Evolutionary conservation across 2,888 invertebrate species (phyloP).

Genomic region (Trimorus sp.): DNA sequence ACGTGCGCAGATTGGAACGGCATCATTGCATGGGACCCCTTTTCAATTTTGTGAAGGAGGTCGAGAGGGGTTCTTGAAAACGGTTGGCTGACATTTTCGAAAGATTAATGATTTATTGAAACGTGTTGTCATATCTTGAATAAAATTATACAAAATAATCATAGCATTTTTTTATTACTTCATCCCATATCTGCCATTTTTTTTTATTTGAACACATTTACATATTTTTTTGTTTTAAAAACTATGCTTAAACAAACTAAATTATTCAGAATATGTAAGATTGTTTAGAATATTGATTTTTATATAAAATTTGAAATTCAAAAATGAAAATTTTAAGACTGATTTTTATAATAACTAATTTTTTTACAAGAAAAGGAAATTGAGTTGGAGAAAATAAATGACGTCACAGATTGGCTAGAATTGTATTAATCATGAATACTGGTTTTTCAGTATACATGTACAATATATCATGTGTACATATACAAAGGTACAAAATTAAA

Average conservation of each 20-base stretch:
- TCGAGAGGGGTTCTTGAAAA: conserved; percentile 71
- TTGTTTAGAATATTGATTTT: neutral
- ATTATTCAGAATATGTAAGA: neutral
- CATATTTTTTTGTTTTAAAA: too few relatives aligned
- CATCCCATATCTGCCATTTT: too few relatives aligned
- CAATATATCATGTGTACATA: conserved; percentile 60
- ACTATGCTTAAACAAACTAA: too few relatives aligned
- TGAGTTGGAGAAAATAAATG: neutral
- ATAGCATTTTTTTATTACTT: neutral
- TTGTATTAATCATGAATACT: conserved; percentile 53
- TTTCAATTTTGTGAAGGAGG: conserved; percentile 20
- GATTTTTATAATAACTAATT: neutral
- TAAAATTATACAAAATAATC: conserved; percentile 73
- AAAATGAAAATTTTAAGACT: too few relatives aligned
- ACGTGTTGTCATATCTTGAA: conserved; percentile 77
- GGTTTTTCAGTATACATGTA: conserved; percentile 56
- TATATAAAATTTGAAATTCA: too few relatives aligned
- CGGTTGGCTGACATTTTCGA: conserved; percentile 76
- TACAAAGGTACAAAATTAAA: conserved; percentile 65
- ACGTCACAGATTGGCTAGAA: neutral
- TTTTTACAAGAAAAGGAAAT: neutral
- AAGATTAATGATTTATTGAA: conserved; percentile 78
- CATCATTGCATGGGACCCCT: conserved; percentile 69
- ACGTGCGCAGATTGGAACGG: conserved; percentile 69
- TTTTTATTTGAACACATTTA: too few relatives aligned